Evolutionary conservation across 2,113 vertebrate species (phyloP).

Genomic region (Ptilonorhynchus violaceus): DNA sequence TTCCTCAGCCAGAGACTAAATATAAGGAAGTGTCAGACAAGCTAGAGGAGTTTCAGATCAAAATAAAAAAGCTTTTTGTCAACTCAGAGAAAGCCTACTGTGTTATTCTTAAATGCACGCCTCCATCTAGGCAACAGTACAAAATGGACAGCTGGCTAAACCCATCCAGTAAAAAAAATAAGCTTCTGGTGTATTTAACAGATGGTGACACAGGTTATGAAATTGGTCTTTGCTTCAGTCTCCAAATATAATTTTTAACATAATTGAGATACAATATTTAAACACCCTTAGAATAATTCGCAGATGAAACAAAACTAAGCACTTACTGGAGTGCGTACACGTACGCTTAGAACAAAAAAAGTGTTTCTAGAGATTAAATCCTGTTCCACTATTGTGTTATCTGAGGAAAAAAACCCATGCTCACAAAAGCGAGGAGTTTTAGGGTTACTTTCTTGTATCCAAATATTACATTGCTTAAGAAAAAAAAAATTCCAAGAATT

Average conservation of each 20-base stretch:
- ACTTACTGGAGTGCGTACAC: neutral
- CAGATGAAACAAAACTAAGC: neutral
- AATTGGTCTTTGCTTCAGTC: constrained; percentile 23
- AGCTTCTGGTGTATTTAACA: constrained; percentile 49
- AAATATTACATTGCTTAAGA: neutral
- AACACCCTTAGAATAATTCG: neutral
- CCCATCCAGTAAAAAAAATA: constrained; percentile 6
- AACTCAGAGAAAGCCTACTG: constrained; percentile 42
- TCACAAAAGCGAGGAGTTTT: neutral
- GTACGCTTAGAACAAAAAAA: neutral
- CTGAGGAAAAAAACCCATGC: neutral
- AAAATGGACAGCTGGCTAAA: constrained; percentile 61
- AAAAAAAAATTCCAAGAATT: neutral
- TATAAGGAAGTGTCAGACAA: constrained; percentile 46
- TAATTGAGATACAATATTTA: neutral
- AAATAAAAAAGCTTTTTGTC: constrained; percentile 45
- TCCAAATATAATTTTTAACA: neutral
- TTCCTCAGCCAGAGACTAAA: constrained; percentile 30
- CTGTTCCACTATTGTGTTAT: neutral
- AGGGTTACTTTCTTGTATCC: neutral
- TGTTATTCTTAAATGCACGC: constrained; percentile 31
- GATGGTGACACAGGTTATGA: constrained; percentile 50
- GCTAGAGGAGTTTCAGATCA: neutral
- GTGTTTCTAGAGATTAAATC: neutral
- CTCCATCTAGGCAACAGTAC: constrained; percentile 26